Evolutionary conservation across 2,888 invertebrate species (phyloP).

Genomic region (Platerodrilus igneus): DNA sequence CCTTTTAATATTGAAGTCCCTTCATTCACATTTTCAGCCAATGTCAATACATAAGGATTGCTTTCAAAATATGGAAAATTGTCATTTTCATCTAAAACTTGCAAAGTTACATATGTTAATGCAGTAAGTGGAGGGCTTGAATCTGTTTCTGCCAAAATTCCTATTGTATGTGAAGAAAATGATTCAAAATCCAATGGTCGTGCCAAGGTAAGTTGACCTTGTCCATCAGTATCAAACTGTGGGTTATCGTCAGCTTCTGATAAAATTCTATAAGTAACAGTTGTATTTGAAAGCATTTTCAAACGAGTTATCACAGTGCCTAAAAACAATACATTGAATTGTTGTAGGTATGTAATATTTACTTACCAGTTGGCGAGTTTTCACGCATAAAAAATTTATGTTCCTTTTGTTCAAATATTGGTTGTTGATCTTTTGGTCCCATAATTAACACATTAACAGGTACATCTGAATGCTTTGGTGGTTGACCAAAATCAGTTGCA

Average conservation of each 20-base stretch:
- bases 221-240: constrained; percentile 66
- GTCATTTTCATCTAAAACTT: constrained; percentile 87
- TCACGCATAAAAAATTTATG: constrained; percentile 79
- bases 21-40: constrained; percentile 81
- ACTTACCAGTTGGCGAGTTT: constrained; percentile 59
- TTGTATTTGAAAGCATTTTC: constrained; percentile 60
- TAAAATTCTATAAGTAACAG: constrained; percentile 60
- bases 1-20: constrained; percentile 71
- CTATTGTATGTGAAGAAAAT: constrained; percentile 65
- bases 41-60: constrained; percentile 67
- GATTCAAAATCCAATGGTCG: constrained; percentile 73
- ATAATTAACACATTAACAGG: constrained; percentile 78
- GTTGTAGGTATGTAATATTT: constrained; percentile 16
- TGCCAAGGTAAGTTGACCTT: constrained; percentile 70
- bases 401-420: constrained; percentile 67
- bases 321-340: constrained; percentile 38
- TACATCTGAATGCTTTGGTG: constrained; percentile 73
- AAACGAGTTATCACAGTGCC: constrained; percentile 65
- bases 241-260: constrained; percentile 57
- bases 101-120: constrained; percentile 66
- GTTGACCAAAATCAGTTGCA: constrained; percentile 75
- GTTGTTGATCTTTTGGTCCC: constrained; percentile 63
- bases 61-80: constrained; percentile 84
- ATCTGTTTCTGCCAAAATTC: constrained; percentile 65
- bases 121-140: constrained; percentile 68